phyloP scores from a whole-genome alignment of 2,797 vertebrate species.

The Euphonia xanthogaster region DNA sequence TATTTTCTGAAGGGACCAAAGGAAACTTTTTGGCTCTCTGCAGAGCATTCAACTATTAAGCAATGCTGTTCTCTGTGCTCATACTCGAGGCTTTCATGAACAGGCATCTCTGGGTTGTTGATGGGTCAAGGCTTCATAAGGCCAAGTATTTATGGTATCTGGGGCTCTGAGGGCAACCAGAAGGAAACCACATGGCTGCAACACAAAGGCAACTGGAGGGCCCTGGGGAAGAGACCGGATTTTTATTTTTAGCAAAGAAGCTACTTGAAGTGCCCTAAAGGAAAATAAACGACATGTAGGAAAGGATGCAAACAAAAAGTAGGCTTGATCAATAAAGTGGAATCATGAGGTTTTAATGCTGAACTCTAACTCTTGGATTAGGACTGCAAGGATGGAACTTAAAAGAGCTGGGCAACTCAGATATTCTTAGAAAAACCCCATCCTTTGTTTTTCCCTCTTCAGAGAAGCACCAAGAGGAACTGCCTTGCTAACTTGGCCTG shows the following conservation, averaged over 20 bases:
- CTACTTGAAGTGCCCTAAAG: not conserved
- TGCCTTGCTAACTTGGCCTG: not conserved
- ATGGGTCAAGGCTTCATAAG: not conserved
- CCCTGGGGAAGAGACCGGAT: not conserved
- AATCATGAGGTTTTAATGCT: not conserved
- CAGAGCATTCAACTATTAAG: not conserved
- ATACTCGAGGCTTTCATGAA: not conserved
- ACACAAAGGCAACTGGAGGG: not conserved
- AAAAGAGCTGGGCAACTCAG: not conserved
- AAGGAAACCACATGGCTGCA: constrained; percentile 24
- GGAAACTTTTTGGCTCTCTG: not conserved
- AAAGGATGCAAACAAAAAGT: not conserved
- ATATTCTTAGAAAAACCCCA: not conserved
- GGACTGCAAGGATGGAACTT: not conserved
- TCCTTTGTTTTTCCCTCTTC: not conserved
- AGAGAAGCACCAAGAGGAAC: not conserved
- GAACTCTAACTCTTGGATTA: not conserved
- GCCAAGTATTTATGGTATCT: constrained; percentile 28
- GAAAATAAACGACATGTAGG: not conserved
- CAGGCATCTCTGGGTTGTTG: not conserved
- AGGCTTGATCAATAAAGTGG: not conserved
- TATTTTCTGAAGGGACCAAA: not conserved
- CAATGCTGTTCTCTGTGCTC: not conserved
- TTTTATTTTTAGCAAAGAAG: constrained; percentile 38
- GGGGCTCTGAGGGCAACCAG: constrained; percentile 1